A percentile compares a stretch with the other conserved stretches of the same genome.
phyloP scores from a whole-genome alignment of 2,888 invertebrate genomes.

The Antheraea yamamai region DNA sequence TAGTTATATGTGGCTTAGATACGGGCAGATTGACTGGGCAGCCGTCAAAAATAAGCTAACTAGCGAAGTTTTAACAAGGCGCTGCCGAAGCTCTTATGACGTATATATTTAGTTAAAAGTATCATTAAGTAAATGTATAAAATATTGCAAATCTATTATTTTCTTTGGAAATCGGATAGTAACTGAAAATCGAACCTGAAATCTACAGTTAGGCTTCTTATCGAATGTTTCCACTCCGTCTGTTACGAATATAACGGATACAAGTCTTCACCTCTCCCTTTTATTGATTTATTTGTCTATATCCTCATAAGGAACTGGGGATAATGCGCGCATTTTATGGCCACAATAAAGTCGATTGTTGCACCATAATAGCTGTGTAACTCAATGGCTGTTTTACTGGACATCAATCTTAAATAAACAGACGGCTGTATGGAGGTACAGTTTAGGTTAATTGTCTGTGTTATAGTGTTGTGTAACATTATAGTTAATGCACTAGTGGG shows the following conservation, averaged over 20 bases:
- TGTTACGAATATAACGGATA: not conserved
- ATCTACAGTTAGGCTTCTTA: not conserved
- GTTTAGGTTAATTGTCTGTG: not conserved
- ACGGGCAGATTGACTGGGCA: too few relatives aligned
- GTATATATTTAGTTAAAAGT: too few relatives aligned
- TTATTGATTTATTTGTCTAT: not conserved
- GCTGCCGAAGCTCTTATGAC: too few relatives aligned
- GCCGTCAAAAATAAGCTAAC: too few relatives aligned
- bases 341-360: conserved; percentile 9
- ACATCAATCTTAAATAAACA: conserved; percentile 5
- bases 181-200: too few relatives aligned
- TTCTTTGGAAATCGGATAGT: too few relatives aligned
- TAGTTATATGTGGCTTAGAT: too few relatives aligned
- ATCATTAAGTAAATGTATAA: too few relatives aligned
- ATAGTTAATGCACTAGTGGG: not conserved
- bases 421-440: not conserved
- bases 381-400: not conserved
- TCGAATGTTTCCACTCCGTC: not conserved
- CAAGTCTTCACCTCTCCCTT: not conserved
- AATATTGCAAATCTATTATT: too few relatives aligned
- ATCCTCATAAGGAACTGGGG: not conserved
- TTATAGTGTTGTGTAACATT: not conserved
- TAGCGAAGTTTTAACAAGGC: too few relatives aligned
- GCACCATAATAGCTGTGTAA: not conserved
- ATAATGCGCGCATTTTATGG: not conserved